Evolutionary conservation across 1,140 invertebrate genomes (phyloP).

Genomic region (Harpegnathos saltator): DNA sequence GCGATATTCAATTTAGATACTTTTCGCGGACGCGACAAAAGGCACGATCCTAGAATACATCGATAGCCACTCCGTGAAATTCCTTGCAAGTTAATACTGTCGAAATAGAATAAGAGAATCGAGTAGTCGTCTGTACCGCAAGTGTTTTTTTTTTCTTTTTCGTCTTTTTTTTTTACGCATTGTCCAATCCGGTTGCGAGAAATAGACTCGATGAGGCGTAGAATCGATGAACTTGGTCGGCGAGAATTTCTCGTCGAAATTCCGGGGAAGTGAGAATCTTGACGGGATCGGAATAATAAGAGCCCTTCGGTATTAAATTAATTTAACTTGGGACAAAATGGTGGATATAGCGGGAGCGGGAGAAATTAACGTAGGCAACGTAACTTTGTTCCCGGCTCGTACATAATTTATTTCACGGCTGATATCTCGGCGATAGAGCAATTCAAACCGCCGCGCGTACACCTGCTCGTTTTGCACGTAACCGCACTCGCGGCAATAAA

Average conservation of each 20-base stretch:
- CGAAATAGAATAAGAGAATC: neutral
- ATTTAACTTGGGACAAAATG: slow-evolving; percentile 33
- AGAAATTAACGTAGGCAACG: slow-evolving; percentile 41
- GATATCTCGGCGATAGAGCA: too few species aligned
- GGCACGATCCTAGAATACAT: neutral
- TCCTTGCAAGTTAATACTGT: neutral
- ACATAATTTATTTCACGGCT: slow-evolving; percentile 33
- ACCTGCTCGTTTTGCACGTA: too few species aligned
- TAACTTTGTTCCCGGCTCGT: slow-evolving; percentile 35
- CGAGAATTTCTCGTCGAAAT: slow-evolving; percentile 41
- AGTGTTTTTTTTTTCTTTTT: too few species aligned
- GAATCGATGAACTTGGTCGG: slow-evolving; percentile 59
- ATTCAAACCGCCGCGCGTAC: too few species aligned
- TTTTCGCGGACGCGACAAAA: neutral
- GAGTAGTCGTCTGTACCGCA: neutral
- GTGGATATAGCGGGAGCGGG: slow-evolving; percentile 7
- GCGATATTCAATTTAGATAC: neutral
- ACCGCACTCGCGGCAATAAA: neutral
- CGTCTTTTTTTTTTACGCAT: too few species aligned
- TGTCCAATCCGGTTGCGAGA: slow-evolving; percentile 24
- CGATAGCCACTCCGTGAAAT: neutral
- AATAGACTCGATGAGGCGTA: slow-evolving; percentile 31
- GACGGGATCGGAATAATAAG: slow-evolving; percentile 62
- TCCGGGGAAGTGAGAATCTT: slow-evolving; percentile 37
- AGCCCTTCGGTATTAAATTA: slow-evolving; percentile 48